Conservation (phyloP, 1,140 invertebrate species). For the Pantala flavescens region DNA sequence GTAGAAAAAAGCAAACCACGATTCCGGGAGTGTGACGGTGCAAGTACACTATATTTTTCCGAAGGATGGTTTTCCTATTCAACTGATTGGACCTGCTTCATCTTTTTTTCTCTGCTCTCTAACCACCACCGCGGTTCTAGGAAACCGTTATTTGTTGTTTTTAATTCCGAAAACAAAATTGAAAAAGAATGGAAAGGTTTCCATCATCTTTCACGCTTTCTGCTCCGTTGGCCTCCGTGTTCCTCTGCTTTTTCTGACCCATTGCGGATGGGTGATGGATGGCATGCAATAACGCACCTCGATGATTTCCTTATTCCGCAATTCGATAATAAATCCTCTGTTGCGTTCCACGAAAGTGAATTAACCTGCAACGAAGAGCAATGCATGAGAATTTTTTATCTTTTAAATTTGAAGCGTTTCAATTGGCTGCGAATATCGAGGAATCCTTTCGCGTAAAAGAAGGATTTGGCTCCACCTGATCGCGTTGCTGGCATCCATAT, state of each 20-base stretch:
- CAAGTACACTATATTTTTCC: background rate
- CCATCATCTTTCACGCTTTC: background rate
- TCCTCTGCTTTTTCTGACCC: background rate
- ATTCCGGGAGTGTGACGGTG: background rate
- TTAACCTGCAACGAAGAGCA: no score
- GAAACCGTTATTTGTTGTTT: background rate
- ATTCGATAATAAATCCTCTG: background rate
- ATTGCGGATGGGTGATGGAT: background rate
- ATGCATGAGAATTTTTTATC: no score
- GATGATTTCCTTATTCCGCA: background rate
- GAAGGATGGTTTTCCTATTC: background rate
- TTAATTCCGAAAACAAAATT: conserved; percentile 1
- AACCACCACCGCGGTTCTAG: background rate
- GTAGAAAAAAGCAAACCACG: no score
- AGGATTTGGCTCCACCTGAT: no score
- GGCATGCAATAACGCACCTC: background rate
- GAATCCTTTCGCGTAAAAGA: no score
- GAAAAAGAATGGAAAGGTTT: background rate
- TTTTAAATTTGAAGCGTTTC: no score
- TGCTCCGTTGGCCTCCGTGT: background rate
- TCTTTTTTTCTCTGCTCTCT: background rate
- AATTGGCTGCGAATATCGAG: no score
- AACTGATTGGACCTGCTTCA: background rate
- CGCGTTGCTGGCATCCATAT: no score
- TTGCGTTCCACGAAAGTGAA: no score